Base-by-base conservation (phyloP, 2,797 vertebrate species). In the Echeneis naucrates region DNA sequence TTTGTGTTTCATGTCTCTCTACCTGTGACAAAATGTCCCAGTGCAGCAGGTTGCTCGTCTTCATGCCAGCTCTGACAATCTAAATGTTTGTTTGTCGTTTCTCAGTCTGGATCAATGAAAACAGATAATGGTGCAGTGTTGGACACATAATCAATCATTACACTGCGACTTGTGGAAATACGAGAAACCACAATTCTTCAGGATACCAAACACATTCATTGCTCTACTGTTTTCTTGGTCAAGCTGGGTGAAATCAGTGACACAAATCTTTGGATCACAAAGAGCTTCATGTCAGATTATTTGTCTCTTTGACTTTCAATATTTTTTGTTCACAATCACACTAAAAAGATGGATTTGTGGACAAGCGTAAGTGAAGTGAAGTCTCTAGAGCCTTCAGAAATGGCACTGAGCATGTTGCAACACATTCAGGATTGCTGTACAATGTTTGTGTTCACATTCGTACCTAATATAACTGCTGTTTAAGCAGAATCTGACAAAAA, bases 41-140 rank as follows among this genome's bases (percentile, higher is more conserved):
- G 6, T 62, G 75, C 37, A 40, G 68, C 33, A 33, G 23, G 26
- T 53, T 57, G n/a, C 48, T 52, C 9, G 21, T 45, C 33, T 26
- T 21, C 24, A 16, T 27, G 65, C 6, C 50, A 53, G 50, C 27
- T 27, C 24, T 67, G 62, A 38, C 24, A 7, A 10, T 16, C 30
- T 26, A 21, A 21, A 14, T 51, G 71, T 56, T 40, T 32, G n/a
- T 61, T 38, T 53, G 7, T 47, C 35, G 32, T 45, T 50, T 67
- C 1, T 14, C 7, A 27, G 19, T 61, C 35, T 21, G 50, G 12
- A 60, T 58, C 59, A 81, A 37, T 35, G 2, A 19, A 66, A 67
- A 6, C 50, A 50, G 33, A 2, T 35, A 12, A 35, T 13, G 4
- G 24, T 5, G 9, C 5, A 8, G 52, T n/a, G 58, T 24, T n/a